These are phyloP conservation scores for Pseudomugil tenellus DNA, from an alignment of 2,797 vertebrate species.

Conservation along the genomic window DNA sequence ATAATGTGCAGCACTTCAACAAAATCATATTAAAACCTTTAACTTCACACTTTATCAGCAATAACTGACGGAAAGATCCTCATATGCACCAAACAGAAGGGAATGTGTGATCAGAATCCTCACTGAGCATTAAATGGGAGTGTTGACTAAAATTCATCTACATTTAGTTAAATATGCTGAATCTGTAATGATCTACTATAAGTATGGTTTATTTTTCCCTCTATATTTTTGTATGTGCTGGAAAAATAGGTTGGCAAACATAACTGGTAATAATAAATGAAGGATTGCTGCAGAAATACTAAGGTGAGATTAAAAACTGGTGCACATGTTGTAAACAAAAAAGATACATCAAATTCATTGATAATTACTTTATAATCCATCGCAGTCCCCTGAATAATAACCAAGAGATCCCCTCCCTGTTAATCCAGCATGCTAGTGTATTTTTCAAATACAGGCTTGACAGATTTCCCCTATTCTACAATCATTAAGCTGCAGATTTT, in stretches of 20 bases:
- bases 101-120: not conserved
- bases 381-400: not conserved
- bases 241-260: no score
- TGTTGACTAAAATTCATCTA: not conserved
- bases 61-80: no score
- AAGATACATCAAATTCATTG: no score
- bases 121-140: not conserved
- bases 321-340: no score
- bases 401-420: not conserved
- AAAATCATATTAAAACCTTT: no score
- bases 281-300: no score
- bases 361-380: no score
- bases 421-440: not conserved
- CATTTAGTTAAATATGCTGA: not conserved
- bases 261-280: no score
- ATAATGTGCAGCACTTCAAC: not conserved
- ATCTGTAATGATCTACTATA: not conserved
- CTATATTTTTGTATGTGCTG: not conserved
- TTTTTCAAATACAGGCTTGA: not conserved
- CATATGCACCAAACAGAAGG: no score
- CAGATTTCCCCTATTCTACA: not conserved
- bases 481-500: no score
- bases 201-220: not conserved
- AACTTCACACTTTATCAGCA: no score
- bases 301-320: no score